These are phyloP conservation scores for Drosophila greeni DNA, from an alignment of 2,888 invertebrate genomes.

Conservation along the genomic window DNA sequence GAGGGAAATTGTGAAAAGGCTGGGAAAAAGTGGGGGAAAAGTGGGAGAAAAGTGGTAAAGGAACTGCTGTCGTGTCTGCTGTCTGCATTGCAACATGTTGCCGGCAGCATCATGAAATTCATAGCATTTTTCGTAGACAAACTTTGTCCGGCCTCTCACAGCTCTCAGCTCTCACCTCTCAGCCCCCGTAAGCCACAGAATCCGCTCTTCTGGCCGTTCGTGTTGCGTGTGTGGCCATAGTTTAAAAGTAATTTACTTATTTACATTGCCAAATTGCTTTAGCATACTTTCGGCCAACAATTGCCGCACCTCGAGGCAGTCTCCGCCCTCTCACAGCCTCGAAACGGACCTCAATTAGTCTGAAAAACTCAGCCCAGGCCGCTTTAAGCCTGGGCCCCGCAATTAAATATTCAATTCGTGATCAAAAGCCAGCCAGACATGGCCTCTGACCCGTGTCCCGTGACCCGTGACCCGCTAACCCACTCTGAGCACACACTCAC, in stretches of 20 bases:
- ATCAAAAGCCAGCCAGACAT: constrained; percentile 29
- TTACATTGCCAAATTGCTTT: constrained; percentile 62
- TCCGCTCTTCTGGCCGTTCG: constrained; percentile 2
- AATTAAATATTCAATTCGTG: constrained; percentile 38
- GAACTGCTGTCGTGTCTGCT: constrained; percentile 5
- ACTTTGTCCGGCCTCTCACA: constrained; percentile 32
- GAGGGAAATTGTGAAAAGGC: constrained; percentile 3
- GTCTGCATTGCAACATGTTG: constrained; percentile 29
- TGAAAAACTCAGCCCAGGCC: not conserved
- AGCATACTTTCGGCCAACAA: constrained; percentile 23
- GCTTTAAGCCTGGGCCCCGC: constrained; percentile 13
- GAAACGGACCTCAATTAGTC: constrained; percentile 29
- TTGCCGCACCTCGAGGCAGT: not conserved
- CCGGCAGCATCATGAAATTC: constrained; percentile 27
- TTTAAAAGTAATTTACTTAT: constrained; percentile 60
- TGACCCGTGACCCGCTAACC: constrained; percentile 11
- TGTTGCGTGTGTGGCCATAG: constrained; percentile 32
- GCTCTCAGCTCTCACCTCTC: no score
- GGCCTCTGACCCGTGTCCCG: constrained; percentile 3
- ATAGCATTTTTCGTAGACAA: constrained; percentile 39
- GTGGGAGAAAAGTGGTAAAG: no score
- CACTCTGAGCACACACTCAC: constrained; percentile 88
- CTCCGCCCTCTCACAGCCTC: not conserved
- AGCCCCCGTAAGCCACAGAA: not conserved
- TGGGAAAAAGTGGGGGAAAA: not conserved